Conservation (phyloP, 2,797 vertebrate genomes). For the Xenentodon cancila region DNA sequence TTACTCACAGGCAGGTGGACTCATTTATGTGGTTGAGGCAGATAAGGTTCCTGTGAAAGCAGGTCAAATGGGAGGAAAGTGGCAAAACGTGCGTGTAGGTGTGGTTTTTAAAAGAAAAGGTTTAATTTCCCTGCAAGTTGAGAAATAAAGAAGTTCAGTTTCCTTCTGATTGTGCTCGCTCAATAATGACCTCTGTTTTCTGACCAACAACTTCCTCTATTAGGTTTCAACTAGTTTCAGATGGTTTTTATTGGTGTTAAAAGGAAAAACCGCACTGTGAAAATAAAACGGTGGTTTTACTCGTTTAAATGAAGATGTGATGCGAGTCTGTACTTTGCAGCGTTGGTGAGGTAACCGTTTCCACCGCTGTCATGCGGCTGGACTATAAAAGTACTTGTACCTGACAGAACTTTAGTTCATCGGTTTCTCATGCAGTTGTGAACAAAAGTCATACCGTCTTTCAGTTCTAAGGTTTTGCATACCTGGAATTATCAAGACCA, state of each 20-base stretch:
- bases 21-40: background rate
- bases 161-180: background rate
- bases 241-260: slow-evolving; percentile 6
- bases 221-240: slow-evolving; percentile 15
- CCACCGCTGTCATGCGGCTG: too few relatives aligned
- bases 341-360: too few relatives aligned
- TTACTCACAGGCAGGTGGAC: slow-evolving; percentile 8
- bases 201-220: slow-evolving; percentile 54
- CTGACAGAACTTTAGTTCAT: too few relatives aligned
- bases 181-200: slow-evolving; percentile 44
- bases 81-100: background rate
- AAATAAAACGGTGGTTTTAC: too few relatives aligned
- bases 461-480: too few relatives aligned
- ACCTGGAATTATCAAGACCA: too few relatives aligned
- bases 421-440: too few relatives aligned
- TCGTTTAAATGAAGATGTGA: too few relatives aligned
- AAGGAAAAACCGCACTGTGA: background rate
- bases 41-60: background rate
- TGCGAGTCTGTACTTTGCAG: too few relatives aligned
- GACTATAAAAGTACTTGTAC: too few relatives aligned
- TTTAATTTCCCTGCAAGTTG: background rate
- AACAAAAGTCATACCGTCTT: too few relatives aligned
- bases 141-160: background rate
- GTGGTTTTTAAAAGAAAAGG: background rate
- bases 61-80: background rate